Percentiles rank a stretch among this genome's conserved stretches.
Evolutionary conservation across 2,797 vertebrate genomes (phyloP).

Genomic region (Brotula barbata): DNA sequence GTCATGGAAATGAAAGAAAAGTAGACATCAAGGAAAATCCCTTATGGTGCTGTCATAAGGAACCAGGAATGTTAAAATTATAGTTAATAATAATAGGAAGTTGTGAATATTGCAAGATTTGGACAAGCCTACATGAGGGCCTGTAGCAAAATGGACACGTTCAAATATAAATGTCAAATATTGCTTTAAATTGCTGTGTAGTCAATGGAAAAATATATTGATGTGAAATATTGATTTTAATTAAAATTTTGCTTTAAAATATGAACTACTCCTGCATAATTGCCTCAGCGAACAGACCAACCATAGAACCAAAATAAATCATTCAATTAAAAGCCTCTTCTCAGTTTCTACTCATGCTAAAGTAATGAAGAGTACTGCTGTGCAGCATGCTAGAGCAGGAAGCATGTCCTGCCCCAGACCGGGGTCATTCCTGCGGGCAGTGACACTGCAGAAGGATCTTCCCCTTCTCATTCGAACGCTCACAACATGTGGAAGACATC

Average conservation of each 20-base stretch:
- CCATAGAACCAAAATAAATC: constrained; percentile 4
- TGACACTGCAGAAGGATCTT: not conserved
- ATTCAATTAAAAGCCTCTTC: not conserved
- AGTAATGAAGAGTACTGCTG: not conserved
- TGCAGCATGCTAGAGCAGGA: not conserved
- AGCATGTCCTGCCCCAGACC: not conserved
- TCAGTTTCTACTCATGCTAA: not conserved
- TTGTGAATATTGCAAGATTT: not conserved
- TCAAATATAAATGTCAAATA: constrained; percentile 26
- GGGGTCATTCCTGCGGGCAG: not conserved
- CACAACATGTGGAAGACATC: constrained; percentile 53
- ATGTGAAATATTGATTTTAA: constrained; percentile 22
- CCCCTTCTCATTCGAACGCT: constrained; percentile 5
- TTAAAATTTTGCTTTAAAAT: constrained; percentile 21
- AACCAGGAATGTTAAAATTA: not conserved
- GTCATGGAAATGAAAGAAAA: no score
- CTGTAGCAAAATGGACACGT: constrained; percentile 8
- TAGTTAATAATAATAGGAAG: constrained; percentile 13
- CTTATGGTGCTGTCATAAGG: not conserved
- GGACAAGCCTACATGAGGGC: constrained; percentile 3
- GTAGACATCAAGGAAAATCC: no score
- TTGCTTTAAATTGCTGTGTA: constrained; percentile 22
- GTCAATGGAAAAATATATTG: constrained; percentile 30
- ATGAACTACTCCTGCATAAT: constrained; percentile 4
- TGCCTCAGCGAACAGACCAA: constrained; percentile 6